Percentiles rank a stretch among this genome's conserved stretches.
phyloP scores from a whole-genome alignment of 2,113 vertebrate genomes.

The Opisthocomus hoazin region DNA sequence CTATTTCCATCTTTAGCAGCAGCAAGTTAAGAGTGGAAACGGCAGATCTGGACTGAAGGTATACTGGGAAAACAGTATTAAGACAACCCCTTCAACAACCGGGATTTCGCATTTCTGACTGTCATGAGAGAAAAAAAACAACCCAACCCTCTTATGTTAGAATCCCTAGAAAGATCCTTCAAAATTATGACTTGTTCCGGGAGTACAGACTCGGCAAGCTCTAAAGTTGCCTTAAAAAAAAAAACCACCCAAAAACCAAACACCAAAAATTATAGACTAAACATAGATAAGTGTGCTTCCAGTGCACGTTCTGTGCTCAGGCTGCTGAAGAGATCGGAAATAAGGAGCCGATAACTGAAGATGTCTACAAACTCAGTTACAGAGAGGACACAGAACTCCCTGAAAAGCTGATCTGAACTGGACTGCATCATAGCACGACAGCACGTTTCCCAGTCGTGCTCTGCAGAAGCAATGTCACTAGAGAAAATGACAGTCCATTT shows the following conservation, averaged over 20 bases:
- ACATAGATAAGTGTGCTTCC: not conserved
- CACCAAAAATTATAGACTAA: not conserved
- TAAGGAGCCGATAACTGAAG: not conserved
- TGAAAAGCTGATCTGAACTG: not conserved
- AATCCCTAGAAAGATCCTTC: not conserved
- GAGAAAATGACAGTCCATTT: not conserved
- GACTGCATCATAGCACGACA: not conserved
- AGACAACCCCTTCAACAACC: not conserved
- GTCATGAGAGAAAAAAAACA: not conserved
- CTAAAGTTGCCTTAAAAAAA: not conserved
- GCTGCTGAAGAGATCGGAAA: not conserved
- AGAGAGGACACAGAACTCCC: not conserved
- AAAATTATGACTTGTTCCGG: not conserved
- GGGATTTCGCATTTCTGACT: not conserved
- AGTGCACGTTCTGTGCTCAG: not conserved
- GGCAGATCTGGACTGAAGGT: not conserved
- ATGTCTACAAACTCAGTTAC: not conserved
- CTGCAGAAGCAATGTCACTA: not conserved
- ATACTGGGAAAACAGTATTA: not conserved
- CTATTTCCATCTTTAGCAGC: not conserved
- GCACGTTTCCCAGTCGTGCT: not conserved
- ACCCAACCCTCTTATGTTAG: accelerated
- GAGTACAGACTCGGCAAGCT: not conserved
- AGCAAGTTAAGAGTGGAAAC: not conserved
- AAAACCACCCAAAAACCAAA: not conserved